A percentile compares a stretch with the other conserved stretches of the same genome.
Conservation (phyloP, 2,888 invertebrate species). For the Matsumyia berberina region DNA sequence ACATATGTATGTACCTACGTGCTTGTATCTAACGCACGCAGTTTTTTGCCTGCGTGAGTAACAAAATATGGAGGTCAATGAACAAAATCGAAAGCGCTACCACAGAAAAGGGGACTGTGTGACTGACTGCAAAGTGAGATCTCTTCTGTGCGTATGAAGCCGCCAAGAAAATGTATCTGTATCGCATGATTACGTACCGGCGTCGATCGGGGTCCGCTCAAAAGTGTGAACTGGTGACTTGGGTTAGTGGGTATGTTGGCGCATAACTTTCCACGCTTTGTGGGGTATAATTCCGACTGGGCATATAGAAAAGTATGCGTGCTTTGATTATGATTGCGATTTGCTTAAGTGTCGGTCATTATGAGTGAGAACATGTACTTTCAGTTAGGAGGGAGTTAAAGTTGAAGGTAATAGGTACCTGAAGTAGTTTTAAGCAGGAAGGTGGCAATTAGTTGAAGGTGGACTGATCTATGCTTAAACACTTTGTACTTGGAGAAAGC, state of each 20-base stretch:
- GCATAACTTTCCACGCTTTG: conserved; percentile 33
- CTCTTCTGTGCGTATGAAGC: conserved; percentile 24
- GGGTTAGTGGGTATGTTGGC: not conserved
- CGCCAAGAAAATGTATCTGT: conserved; percentile 17
- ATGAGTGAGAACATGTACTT: conserved; percentile 7
- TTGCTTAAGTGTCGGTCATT: conserved; percentile 21
- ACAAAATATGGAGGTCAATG: conserved; percentile 48
- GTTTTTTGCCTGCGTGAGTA: not conserved
- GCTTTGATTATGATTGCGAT: conserved; percentile 13
- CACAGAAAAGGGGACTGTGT: not conserved
- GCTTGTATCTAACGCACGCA: conserved; percentile 7
- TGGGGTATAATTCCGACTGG: not conserved
- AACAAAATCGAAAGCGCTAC: conserved; percentile 45
- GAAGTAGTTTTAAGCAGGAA: conserved; percentile 22
- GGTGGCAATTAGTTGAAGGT: conserved; percentile 45
- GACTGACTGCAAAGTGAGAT: conserved; percentile 8
- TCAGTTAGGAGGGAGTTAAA: not conserved
- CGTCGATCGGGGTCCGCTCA: not conserved
- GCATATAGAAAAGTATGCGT: conserved; percentile 12
- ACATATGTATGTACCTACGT: not conserved
- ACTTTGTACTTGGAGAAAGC: conserved; percentile 9
- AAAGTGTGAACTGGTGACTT: conserved; percentile 22
- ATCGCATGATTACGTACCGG: conserved; percentile 10
- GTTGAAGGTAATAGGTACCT: not conserved
- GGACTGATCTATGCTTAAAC: conserved; percentile 17